Evolutionary conservation across 2,113 vertebrate species (phyloP).

Genomic region (Alethe castanea): DNA sequence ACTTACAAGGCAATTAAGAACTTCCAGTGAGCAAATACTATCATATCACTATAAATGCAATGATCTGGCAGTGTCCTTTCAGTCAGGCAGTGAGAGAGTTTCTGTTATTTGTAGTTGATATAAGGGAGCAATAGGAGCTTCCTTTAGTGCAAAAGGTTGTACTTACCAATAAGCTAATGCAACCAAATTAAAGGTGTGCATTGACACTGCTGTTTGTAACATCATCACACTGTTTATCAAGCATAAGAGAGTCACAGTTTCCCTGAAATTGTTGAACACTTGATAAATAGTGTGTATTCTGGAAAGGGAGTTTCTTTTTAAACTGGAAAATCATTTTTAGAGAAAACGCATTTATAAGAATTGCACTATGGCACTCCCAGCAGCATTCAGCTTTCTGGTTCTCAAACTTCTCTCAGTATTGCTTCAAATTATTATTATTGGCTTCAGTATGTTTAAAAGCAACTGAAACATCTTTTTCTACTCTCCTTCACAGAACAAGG

Average conservation of each 20-base stretch:
- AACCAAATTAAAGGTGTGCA: slow-evolving; percentile 19
- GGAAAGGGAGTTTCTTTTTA: neutral
- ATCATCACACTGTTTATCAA: slow-evolving; percentile 51
- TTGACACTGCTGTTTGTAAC: slow-evolving; percentile 11
- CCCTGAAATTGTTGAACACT: neutral
- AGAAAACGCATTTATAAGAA: neutral
- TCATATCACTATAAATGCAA: neutral
- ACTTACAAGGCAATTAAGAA: neutral
- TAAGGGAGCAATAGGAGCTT: neutral
- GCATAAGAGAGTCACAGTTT: neutral
- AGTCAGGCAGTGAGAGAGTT: neutral
- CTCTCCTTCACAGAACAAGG: slow-evolving; percentile 83
- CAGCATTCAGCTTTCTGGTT: slow-evolving; percentile 36
- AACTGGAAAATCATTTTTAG: neutral
- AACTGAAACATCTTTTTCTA: slow-evolving; percentile 59
- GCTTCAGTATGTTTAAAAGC: slow-evolving; percentile 10
- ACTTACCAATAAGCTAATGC: slow-evolving; percentile 5
- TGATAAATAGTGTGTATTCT: neutral
- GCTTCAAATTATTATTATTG: slow-evolving; percentile 36
- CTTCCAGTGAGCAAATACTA: neutral
- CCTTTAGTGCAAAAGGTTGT: neutral
- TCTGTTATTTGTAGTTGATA: neutral
- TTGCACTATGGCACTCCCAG: neutral
- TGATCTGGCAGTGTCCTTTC: neutral
- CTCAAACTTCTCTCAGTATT: slow-evolving; percentile 20